Evolutionary conservation across 1,140 invertebrate genomes (phyloP), one percentile per base, ranked within the genome.

Genomic region (Pentalonia nigronervosa): DNA sequence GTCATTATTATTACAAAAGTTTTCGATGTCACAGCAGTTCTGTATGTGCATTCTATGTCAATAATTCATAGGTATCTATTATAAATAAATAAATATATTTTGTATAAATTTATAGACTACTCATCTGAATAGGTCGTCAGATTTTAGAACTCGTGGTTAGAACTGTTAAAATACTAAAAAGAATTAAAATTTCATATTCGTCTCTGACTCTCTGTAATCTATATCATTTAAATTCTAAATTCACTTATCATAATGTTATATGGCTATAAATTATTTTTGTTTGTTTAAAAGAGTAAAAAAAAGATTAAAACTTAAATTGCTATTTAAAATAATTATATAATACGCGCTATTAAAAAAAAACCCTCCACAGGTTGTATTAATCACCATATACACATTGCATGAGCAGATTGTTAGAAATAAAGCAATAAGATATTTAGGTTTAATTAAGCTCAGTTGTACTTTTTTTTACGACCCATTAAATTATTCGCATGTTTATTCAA

Each of bases 351-450:
- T 67, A 67, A 67, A 76, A 67, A 67, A 76, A 76, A n/a, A 6
- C 30, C 60, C n/a, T 76, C 60, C 60, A n/a, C 60, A 76, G 60
- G 60, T 76, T 76, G 60, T 76, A 76, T n/a, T 76, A 76, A 76
- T 76, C 60, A 76, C 60, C 60, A 6, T 53, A 76, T 76, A n/a
- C 14, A 76, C n/a, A 76, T 76, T 76, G 30, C 60, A 76, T 6
- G n/a, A 76, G n/a, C 60, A 76, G 60, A 76, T 76, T 76, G 60
- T 34, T n/a, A 76, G n/a, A 76, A 76, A 76, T 76, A 76, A 76
- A 34, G 60, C 60, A 76, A n/a, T 76, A 76, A 76, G 60, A 67
- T 67, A 67, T 67, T 67, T 30, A 67, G 11, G 60, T 76, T 76
- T 76, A 76, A 76, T 76, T 76, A 76, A 76, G n/a, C 60, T 76